A percentile compares a stretch with the other conserved stretches of the same genome.
Conservation (phyloP, 1,140 invertebrate genomes). For the Penaeus indicus region DNA sequence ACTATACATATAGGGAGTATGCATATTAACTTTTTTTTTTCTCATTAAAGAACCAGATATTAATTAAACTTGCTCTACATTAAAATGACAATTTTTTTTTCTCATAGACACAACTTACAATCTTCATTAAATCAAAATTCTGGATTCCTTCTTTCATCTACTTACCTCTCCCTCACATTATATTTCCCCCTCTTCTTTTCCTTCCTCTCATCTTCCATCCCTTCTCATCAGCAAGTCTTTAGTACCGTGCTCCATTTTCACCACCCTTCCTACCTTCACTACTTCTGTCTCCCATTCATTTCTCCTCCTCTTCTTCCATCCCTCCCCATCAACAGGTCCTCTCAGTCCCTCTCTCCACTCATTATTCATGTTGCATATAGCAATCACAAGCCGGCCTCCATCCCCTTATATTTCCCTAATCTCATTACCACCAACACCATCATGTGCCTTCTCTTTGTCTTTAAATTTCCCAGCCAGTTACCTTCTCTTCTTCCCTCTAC, state of each 20-base stretch:
- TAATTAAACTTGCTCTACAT: background rate
- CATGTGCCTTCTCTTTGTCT: too few species aligned
- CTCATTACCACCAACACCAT: too few species aligned
- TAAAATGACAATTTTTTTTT: background rate
- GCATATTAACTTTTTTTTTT: too few species aligned
- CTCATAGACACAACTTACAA: too few species aligned
- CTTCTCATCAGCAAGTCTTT: background rate
- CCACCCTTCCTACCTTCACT: too few species aligned
- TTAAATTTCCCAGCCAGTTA: too few species aligned
- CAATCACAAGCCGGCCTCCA: background rate
- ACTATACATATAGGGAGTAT: too few species aligned
- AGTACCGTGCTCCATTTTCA: too few species aligned
- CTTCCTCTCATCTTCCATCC: conserved; percentile 8
- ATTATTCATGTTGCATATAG: background rate
- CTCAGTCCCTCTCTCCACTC: background rate
- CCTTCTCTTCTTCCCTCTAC: too few species aligned
- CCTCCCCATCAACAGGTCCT: background rate
- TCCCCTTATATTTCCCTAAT: background rate
- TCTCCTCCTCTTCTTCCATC: too few species aligned
- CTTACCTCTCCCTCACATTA: background rate
- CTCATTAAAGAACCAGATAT: too few species aligned
- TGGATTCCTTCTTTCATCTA: background rate
- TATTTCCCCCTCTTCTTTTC: background rate
- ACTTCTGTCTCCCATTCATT: too few species aligned
- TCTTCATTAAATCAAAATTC: background rate